Base-by-base conservation (phyloP, 2,888 invertebrate genomes). In the Barypeithes pellucidus region DNA sequence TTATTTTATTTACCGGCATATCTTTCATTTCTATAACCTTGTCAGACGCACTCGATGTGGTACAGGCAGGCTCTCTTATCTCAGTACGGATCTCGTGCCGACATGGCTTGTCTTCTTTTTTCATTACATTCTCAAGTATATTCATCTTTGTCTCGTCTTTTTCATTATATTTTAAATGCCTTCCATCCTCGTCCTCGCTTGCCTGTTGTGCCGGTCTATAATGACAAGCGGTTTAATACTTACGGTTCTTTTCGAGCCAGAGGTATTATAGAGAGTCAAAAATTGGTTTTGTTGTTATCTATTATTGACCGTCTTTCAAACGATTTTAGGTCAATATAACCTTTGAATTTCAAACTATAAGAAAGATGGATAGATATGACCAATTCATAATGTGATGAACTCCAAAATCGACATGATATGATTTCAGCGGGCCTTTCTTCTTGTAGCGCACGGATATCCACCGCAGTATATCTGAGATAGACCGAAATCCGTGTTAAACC, bases 91-190 rank as follows among this genome's bases (percentile, higher is more conserved):
- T 72, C 72, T 72, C 43, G 67, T 66, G 62, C 70, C 39, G 54
- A 12, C 62, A 43, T 61, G 29, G 45, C 63, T 65, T 71, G 45
- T 18, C 47, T 33, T 72, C 63, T 67, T 67, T 72, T 63, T 72
- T 57, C 41, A 52, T 29, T 45, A 29, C 43, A 41, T 33, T 24
- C 39, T 39, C 39, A n/a, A 9, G 39, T n/a, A 4, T 39, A 39
- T 39, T n/a, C n/a, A n/a, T 39, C 39, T 39, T 39, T n/a, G 39
- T 39, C 39, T 24, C 39, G 41, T 72, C 62, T 67, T 62, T 67
- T 72, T 62, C 41, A 50, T 24, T 43, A 29, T 20, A 39, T 29
- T 47, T 33, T 18, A 20, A 52, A 18, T 3, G 4, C 84, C 95
- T 95, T 69, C 62, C 72, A 63, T 69, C 47, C 72, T 59, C 39